These are phyloP conservation scores for Epizoanthus illoricatus DNA, from an alignment of 92 coral and sea anemone species.

Conservation along the genomic window DNA sequence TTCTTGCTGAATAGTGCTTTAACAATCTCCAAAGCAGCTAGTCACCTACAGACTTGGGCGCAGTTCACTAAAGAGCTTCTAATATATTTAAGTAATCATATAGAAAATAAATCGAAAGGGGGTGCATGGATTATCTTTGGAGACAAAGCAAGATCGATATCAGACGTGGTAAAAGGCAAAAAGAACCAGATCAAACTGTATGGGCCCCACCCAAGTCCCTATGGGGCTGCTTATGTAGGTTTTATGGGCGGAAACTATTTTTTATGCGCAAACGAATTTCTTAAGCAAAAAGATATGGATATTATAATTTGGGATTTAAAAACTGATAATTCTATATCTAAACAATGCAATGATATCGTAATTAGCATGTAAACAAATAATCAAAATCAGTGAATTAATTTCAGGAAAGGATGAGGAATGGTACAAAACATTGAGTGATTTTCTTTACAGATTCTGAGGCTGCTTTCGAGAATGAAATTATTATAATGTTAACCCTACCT, in stretches of 20 bases:
- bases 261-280: constrained; percentile 12
- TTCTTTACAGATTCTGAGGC: no score
- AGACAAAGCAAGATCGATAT: neutral
- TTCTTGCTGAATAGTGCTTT: constrained; percentile 27
- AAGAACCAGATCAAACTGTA: neutral
- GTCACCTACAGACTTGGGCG: neutral
- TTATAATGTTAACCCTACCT: no score
- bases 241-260: constrained; percentile 35
- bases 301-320: neutral
- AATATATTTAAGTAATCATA: neutral
- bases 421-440: no score
- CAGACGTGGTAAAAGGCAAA: no score
- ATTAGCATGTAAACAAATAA: no score
- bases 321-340: neutral
- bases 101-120: neutral
- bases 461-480: no score
- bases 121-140: constrained; percentile 31
- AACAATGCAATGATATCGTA: no score
- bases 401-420: no score
- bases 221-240: neutral
- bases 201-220: constrained; percentile 8
- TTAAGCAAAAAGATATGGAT: neutral
- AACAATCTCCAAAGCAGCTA: neutral
- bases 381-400: no score
- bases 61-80: neutral